A percentile compares a stretch with the other conserved stretches of the same genome.
Evolutionary conservation across 2,797 vertebrate genomes (phyloP).

Genomic region (Brachymystax lenok): DNA sequence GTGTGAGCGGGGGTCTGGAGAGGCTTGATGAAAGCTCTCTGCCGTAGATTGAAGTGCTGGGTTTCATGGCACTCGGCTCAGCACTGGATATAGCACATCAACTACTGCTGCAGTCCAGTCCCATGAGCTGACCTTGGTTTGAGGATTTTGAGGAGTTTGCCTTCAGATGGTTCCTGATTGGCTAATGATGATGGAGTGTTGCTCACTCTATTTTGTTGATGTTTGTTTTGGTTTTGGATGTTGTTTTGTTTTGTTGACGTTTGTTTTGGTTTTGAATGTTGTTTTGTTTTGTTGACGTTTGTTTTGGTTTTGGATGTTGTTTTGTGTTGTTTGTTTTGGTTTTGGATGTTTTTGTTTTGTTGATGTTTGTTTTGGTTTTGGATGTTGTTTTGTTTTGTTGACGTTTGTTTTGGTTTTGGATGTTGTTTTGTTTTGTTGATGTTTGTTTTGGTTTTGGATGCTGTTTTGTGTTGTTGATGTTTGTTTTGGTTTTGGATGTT

Average conservation of each 20-base stretch:
- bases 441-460: not conserved
- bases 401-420: not conserved
- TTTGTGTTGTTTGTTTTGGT: not conserved
- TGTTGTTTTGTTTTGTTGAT: not conserved
- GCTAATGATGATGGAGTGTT: slow-evolving; percentile 42
- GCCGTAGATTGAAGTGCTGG: slow-evolving; percentile 66
- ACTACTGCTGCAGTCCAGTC: slow-evolving; percentile 57
- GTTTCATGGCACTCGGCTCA: slow-evolving; percentile 69
- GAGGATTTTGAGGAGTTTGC: slow-evolving; percentile 65
- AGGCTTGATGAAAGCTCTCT: slow-evolving; percentile 75
- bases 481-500: not conserved
- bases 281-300: slow-evolving; percentile 8
- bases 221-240: not conserved
- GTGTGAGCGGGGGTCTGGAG: slow-evolving; percentile 51
- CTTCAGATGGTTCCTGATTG: slow-evolving; percentile 57
- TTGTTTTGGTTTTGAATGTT: slow-evolving; percentile 18
- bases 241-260: not conserved
- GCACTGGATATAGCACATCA: slow-evolving; percentile 22
- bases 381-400: not conserved
- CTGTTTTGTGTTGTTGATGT: not conserved
- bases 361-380: slow-evolving; percentile 37
- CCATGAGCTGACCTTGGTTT: slow-evolving; percentile 61
- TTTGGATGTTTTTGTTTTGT: not conserved
- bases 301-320: slow-evolving; percentile 2
- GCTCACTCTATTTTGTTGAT: slow-evolving; percentile 31